Base-by-base conservation (phyloP, 2,888 invertebrate species). In the Galerucella calmariensis region DNA sequence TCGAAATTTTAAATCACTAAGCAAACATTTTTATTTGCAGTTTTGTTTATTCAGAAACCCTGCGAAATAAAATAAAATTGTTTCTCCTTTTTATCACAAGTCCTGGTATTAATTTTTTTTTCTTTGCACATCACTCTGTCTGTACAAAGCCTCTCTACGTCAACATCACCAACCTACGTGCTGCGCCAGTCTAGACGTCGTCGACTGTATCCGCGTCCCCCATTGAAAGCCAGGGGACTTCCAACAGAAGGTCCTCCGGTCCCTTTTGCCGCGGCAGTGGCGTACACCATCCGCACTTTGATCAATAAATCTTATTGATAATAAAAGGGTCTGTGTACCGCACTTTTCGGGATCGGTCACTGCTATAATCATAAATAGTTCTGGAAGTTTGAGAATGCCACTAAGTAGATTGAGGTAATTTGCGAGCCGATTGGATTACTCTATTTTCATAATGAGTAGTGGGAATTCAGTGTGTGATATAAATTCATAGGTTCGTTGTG, bases 281-380 rank as follows among this genome's bases (percentile, higher is more conserved):
- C 63, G 63, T 65, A 20, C 20, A 46, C 10, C 8, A 41, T 62
- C 46, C 46, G 46, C 63, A 65, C 63, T 44, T 63, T 63, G 63
- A 63, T 63, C 63, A 65, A 65, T 65, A 46, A 46, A 20, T 46
- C 6, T 56, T 56, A 56, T 20, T 56, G 10, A 56, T 20, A 10
- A 56, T 20, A 41, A 41, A 41, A 20, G 16, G 16, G 20, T 11
- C 44, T 4, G 44, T 44, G 44, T 41, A 44, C 63, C 63, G 63
- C 44, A 63, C 41, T 5, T 62, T 62, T 58, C 11, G 35, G 35
- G 35, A 41, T 27, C 62, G 62, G 62, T 41, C 62, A 62, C 20
- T 62, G 62, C 62, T 27, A 16, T 63, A 63, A 63, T 63, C 14
- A 63, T n/a, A 53, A 53, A 53, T 41, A 44, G 63, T 63, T 44